Evolutionary conservation across 2,113 vertebrate species (phyloP).

Genomic region (Patagioenas fasciata): DNA sequence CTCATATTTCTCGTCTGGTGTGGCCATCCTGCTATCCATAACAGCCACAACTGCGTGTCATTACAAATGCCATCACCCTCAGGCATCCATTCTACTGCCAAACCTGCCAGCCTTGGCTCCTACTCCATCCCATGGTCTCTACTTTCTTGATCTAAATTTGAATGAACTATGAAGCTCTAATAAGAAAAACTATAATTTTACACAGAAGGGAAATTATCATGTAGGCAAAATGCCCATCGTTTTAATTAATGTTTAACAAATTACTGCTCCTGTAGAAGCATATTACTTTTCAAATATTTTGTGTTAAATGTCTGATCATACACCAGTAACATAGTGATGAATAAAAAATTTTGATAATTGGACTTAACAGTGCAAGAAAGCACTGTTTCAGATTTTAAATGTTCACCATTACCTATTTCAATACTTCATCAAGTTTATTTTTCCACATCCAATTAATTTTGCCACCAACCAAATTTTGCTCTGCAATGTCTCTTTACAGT

Average conservation of each 20-base stretch:
- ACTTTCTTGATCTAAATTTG: neutral
- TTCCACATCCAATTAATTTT: neutral
- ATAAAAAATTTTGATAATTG: neutral
- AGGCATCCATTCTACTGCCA: neutral
- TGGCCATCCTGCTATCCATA: neutral
- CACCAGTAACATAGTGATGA: neutral
- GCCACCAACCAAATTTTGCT: neutral
- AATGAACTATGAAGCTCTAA: neutral
- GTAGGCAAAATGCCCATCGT: neutral
- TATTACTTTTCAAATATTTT: neutral
- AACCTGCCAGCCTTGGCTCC: neutral
- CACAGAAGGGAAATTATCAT: neutral
- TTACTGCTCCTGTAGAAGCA: neutral
- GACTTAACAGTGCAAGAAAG: neutral
- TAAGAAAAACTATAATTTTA: neutral
- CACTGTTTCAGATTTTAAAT: neutral
- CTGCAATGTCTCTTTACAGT: neutral
- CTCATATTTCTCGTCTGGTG: neutral
- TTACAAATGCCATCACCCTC: neutral
- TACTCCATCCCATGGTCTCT: neutral
- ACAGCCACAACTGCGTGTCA: rapidly evolving
- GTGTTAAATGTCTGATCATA: neutral
- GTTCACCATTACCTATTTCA: neutral
- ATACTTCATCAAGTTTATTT: neutral
- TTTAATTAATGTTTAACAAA: neutral